phyloP scores from a whole-genome alignment of 1,140 invertebrate species.

The Drosophila ananassae region DNA sequence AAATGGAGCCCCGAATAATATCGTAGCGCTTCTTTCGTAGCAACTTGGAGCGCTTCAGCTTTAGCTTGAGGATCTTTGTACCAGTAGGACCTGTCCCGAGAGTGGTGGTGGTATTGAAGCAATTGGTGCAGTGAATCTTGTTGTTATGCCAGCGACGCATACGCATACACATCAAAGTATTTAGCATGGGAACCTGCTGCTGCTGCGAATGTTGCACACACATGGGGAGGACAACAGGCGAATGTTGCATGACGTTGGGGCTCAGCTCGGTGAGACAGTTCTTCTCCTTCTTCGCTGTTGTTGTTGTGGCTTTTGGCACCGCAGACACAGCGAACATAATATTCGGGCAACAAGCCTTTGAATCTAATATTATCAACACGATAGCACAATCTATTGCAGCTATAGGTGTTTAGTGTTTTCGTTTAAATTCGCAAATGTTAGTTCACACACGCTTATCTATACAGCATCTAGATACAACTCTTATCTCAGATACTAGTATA shows the following conservation, averaged over 20 bases:
- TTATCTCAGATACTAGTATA: slow-evolving; percentile 56
- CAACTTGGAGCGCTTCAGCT: slow-evolving; percentile 56
- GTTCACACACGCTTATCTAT: slow-evolving; percentile 33
- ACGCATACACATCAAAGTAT: slow-evolving; percentile 73
- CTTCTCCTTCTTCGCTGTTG: slow-evolving; percentile 20
- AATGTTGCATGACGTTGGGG: slow-evolving; percentile 75
- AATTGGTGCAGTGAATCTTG: slow-evolving; percentile 35
- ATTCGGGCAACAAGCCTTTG: slow-evolving; percentile 42
- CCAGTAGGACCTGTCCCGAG: slow-evolving; percentile 19
- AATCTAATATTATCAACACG: slow-evolving; percentile 2
- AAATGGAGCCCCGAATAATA: slow-evolving; percentile 26
- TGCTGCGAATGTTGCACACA: slow-evolving; percentile 75
- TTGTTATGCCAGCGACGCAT: slow-evolving; percentile 69
- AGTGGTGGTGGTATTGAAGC: slow-evolving; percentile 12
- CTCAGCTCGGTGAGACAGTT: slow-evolving; percentile 17
- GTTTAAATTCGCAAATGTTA: not conserved
- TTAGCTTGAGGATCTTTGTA: slow-evolving; percentile 39
- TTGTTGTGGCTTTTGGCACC: slow-evolving; percentile 40
- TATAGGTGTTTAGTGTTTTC: not conserved
- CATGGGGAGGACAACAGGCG: slow-evolving; percentile 68
- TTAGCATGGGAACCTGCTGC: slow-evolving; percentile 73
- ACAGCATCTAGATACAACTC: slow-evolving; percentile 55
- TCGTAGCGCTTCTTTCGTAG: slow-evolving; percentile 59
- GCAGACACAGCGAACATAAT: slow-evolving; percentile 66
- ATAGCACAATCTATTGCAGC: slow-evolving; percentile 11